These are phyloP conservation scores for Gila robusta DNA, from an alignment of 2,797 vertebrate genomes.

Conservation along the genomic window DNA sequence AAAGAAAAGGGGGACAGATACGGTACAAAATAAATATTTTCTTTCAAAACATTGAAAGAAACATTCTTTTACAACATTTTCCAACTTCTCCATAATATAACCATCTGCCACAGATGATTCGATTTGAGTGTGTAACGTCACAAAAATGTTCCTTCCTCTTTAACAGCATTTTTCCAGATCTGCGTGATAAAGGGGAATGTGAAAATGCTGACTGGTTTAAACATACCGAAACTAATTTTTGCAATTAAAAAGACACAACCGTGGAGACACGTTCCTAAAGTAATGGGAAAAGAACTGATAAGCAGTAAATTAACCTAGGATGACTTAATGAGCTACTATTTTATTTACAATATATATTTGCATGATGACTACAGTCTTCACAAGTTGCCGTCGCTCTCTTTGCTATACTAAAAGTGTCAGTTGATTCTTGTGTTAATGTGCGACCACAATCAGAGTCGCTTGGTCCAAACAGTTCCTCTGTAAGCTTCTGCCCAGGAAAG, in stretches of 20 bases:
- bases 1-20: background rate
- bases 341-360: background rate
- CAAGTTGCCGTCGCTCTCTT: background rate
- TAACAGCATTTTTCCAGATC: background rate
- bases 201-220: constrained; percentile 16
- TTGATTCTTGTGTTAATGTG: background rate
- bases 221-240: background rate
- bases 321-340: background rate
- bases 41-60: background rate
- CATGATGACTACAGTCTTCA: background rate
- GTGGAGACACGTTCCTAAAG: background rate
- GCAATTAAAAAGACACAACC: background rate
- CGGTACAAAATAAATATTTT: background rate
- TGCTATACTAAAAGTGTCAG: background rate
- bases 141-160: constrained; percentile 5
- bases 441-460: background rate
- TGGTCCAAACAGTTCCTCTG: background rate
- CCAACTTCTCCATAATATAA: background rate
- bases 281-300: background rate
- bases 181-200: background rate
- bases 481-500: background rate
- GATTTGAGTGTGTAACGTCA: background rate
- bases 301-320: background rate
- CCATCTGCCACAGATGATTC: background rate
- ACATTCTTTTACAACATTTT: background rate